Evolutionary conservation across 2,888 invertebrate species (phyloP), one percentile per base, ranked within the genome.

Genomic region (Lissocephala sabroskyi): DNA sequence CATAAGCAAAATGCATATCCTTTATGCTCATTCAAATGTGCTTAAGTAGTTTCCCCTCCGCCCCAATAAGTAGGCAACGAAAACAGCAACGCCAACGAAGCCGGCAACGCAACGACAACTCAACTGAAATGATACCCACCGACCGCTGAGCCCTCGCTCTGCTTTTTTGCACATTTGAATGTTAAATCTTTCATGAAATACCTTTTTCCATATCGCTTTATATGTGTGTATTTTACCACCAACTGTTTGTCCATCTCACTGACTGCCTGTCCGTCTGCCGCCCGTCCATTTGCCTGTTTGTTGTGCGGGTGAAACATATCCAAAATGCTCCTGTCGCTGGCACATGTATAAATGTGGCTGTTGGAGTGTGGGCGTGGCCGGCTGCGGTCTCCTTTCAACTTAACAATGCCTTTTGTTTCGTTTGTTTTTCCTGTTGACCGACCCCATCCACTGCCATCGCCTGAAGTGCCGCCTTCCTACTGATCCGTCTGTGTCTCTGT

Each of bases 161-260:
- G 28, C 39, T 45, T 59, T 71, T 61, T 59, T 67, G 68, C 81
- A 67, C 79, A 79, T 81, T 82, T 82, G 73, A 81, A 83, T 82
- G 82, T 79, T 83, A 82, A 83, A 83, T 83, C 80, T 82, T 79
- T 79, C 78, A 83, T 82, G 75, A 83, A 83, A 82, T 78, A 56
- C 57, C 59, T 64, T 61, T 59, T 61, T 63, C 56, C 3, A 3
- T 29, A n/a, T 56, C 61, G 35, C 59, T 53, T 35, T 42, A 19
- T 42, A 6, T 51, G 42, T 28, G 46, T 37, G 41, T 46, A 36
- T 48, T 41, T 41, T 40, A 29, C 41, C 26, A 19, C 29, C 18
- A 14, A 40, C 23, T 39, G 13, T 39, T 39, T 39, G 40, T 39
- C 35, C 35, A 32, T 32, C 40, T 37, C 36, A 47, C 43, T 45